Base-by-base conservation (phyloP, 2,888 invertebrate species). In the Amblyjoppa fuscipennis region DNA sequence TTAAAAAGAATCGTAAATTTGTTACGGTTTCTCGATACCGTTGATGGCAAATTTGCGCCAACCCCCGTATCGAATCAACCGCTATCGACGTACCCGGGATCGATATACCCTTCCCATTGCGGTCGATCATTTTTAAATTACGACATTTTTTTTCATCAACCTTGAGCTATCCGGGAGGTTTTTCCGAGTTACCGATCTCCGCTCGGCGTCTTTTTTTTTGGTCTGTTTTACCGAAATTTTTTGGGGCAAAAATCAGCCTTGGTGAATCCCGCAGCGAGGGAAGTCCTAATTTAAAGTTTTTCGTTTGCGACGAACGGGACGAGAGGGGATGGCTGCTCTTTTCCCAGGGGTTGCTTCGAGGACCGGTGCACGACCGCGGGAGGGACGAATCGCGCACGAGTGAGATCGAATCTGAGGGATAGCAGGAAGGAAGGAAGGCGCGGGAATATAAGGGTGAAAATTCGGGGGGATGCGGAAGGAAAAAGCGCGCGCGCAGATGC, bases 101-200 rank as follows among this genome's bases (percentile, higher is more conserved):
- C 20, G 64, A 5, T 28, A n/a, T 71, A 85, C 80, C 83, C 83
- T 83, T 85, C 77, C 41, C 61, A 66, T 59, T 66, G 20, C 49
- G 78, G 74, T 84, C 81, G 84, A 86, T 84, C 53, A 84, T 84
- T 76, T 79, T 75, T 84, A 82, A 86, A 84, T 86, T 84, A 86
- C 84, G 81, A 86, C 84, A 28, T 56, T 68, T 64, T 56, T 68
- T 61, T 75, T 49, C 25, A 20, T 28, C 73, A 16, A 73, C 59
- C 81, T 68, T 64, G 45, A 76, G 45, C 70, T 59, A 59, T 28
- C 53, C 49, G 34, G 64, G 59, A 34, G 64, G 31, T 64, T 78
- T 82, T 71, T 20, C 25, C 16, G 13, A 4, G 31, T 69, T 25
- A 2, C 64, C 7, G 9, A 49, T 64, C 41, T 53, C 64, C 28